These are phyloP conservation scores for Lapara coniferarum DNA, from an alignment of 2,888 invertebrate species.

Conservation along the genomic window DNA sequence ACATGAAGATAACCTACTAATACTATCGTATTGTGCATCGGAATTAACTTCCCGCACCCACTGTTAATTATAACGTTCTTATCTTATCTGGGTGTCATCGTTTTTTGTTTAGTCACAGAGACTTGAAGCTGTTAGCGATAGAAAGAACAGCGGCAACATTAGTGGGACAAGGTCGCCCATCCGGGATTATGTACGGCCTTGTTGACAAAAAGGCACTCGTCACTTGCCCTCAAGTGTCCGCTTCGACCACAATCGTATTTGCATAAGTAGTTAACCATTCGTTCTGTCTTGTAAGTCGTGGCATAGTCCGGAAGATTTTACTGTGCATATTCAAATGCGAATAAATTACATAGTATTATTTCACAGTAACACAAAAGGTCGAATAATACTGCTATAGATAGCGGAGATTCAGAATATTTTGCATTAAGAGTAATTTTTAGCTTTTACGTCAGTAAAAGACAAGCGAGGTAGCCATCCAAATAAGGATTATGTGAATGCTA, in stretches of 20 bases:
- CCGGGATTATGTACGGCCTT: slow-evolving; percentile 45
- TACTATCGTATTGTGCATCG: neutral
- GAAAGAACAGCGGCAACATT: slow-evolving; percentile 29
- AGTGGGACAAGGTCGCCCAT: slow-evolving; percentile 50
- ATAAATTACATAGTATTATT: neutral
- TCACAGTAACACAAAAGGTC: neutral
- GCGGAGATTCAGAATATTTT: neutral
- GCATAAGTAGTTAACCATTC: slow-evolving; percentile 28
- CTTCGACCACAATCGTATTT: slow-evolving; percentile 33
- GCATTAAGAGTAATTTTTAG: neutral
- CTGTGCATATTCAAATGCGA: neutral
- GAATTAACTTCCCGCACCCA: slow-evolving; percentile 1
- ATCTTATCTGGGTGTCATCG: neutral
- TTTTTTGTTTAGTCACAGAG: neutral
- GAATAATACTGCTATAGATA: neutral
- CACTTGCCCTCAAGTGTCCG: slow-evolving; percentile 31
- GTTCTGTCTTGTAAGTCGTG: slow-evolving; percentile 20
- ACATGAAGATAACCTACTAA: slow-evolving; percentile 3
- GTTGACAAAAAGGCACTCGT: slow-evolving; percentile 37
- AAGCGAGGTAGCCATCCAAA: neutral
- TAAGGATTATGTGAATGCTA: neutral
- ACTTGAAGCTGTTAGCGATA: neutral
- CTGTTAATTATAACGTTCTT: neutral
- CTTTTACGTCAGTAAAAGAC: neutral
- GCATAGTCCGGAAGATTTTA: neutral